Conservation (phyloP, 2,888 invertebrate species). For the Alentia gelatinosa region DNA sequence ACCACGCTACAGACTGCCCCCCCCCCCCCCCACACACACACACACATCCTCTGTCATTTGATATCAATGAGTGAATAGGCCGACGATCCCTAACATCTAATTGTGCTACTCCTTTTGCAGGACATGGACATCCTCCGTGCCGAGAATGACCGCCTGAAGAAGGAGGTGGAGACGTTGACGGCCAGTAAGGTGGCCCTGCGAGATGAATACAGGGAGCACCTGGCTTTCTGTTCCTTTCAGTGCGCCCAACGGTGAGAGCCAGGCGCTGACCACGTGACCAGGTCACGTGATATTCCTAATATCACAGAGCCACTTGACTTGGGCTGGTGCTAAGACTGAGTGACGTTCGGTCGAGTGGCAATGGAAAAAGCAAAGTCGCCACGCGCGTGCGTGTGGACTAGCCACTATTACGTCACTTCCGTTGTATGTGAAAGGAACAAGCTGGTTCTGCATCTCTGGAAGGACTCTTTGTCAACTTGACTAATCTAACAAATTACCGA, state of each 20-base stretch:
- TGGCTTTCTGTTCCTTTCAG: neutral
- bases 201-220: neutral
- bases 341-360: neutral
- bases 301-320: neutral
- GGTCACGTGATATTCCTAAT: neutral
- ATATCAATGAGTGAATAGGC: too few species aligned
- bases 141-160: neutral
- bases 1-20: too few species aligned
- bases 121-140: neutral
- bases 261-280: neutral
- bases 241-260: conserved; percentile 1
- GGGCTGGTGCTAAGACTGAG: neutral
- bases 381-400: neutral
- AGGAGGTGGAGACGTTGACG: neutral
- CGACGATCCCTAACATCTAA: too few species aligned
- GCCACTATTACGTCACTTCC: conserved; percentile 6
- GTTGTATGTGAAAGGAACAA: neutral
- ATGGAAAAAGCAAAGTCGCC: neutral
- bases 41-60: too few species aligned
- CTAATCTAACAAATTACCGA: too few species aligned
- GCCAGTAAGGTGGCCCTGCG: neutral
- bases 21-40: too few species aligned
- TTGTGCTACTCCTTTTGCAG: neutral
- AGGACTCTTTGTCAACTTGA: too few species aligned
- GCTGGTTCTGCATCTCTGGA: too few species aligned